Percentiles rank a stretch among this genome's conserved stretches.
phyloP scores from a whole-genome alignment of 1,140 invertebrate species.

The Portunus trituberculatus region DNA sequence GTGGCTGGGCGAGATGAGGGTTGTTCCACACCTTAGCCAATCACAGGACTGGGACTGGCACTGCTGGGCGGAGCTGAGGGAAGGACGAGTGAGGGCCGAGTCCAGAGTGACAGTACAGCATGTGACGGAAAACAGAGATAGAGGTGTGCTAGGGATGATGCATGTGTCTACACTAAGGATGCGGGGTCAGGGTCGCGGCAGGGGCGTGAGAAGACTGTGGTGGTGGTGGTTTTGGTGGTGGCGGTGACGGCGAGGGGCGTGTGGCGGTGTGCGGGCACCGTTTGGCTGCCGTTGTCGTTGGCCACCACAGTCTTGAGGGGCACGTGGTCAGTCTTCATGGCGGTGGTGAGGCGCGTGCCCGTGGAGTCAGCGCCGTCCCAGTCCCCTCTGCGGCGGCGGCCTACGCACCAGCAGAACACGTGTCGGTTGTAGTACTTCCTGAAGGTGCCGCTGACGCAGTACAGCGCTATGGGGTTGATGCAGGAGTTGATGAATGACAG shows the following conservation, averaged over 20 bases:
- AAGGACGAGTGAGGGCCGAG: constrained; percentile 7
- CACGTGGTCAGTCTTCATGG: constrained; percentile 53
- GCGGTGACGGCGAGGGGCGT: constrained; percentile 51
- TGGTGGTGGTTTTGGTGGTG: constrained; percentile 52
- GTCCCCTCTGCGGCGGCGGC: constrained; percentile 25
- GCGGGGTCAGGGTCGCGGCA: not conserved
- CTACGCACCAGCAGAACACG: constrained; percentile 87
- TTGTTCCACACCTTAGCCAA: no score
- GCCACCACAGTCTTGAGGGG: constrained; percentile 43
- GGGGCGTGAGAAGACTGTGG: not conserved
- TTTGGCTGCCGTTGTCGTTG: constrained; percentile 49
- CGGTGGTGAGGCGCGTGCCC: constrained; percentile 15
- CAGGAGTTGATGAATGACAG: constrained; percentile 94
- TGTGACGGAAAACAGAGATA: no score
- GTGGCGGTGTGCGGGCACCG: not conserved
- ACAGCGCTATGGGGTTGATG: constrained; percentile 94
- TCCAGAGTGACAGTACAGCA: not conserved
- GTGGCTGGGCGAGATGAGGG: not conserved
- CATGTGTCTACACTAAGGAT: constrained; percentile 26
- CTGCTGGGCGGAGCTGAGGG: no score
- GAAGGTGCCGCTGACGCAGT: constrained; percentile 94
- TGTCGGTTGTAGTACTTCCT: constrained; percentile 96
- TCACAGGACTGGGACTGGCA: no score
- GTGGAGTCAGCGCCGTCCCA: constrained; percentile 43
- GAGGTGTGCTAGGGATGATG: no score